phyloP scores from a whole-genome alignment of 2,797 vertebrate genomes.

The Centroberyx gerrardi region DNA sequence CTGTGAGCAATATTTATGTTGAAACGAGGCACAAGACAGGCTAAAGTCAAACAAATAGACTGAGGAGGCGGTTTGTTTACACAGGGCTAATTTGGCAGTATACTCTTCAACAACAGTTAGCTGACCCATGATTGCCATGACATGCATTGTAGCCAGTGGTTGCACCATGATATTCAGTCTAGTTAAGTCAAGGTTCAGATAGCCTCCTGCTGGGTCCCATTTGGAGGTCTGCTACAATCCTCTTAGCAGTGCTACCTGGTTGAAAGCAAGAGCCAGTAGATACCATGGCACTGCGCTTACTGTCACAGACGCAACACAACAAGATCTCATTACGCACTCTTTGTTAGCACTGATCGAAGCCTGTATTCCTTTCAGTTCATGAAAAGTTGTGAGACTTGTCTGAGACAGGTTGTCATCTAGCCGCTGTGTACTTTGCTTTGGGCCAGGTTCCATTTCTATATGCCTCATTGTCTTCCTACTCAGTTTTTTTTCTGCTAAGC shows the following conservation, averaged over 20 bases:
- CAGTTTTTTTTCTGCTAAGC: not conserved
- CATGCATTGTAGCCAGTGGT: conserved; percentile 1
- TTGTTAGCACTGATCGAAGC: not conserved
- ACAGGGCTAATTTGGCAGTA: too few species aligned
- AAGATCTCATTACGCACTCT: not conserved
- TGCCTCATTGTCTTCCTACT: not conserved
- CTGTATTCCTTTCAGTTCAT: conserved; percentile 18
- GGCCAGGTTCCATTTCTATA: not conserved
- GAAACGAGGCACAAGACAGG: not conserved
- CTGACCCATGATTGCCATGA: not conserved
- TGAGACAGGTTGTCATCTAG: conserved; percentile 18
- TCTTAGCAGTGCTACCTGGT: not conserved
- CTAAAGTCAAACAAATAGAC: not conserved
- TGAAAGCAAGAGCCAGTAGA: not conserved
- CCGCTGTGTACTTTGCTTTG: conserved; percentile 26
- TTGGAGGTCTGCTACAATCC: conserved; percentile 15
- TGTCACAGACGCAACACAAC: not conserved
- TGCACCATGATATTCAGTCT: not conserved
- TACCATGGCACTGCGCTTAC: not conserved
- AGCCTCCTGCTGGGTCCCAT: not conserved
- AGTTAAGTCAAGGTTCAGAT: not conserved
- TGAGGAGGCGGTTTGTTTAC: not conserved
- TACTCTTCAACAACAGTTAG: not conserved
- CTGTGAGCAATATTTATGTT: not conserved
- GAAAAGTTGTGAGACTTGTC: conserved; percentile 42